Base-by-base conservation (phyloP, 1,140 invertebrate genomes). In the Drosophila hydei region DNA sequence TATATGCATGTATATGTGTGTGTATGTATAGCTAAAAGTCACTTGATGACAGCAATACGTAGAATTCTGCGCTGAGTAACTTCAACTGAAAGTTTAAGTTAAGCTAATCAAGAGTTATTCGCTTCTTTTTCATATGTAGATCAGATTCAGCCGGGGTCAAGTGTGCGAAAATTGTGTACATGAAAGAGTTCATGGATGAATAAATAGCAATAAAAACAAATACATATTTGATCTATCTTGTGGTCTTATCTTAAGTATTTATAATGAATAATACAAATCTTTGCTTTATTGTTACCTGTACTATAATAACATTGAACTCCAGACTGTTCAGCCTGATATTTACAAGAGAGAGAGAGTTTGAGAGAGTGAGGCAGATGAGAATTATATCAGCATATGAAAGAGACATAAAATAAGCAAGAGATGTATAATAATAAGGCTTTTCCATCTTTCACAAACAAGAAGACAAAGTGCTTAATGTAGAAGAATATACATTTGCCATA, bases 41-140 rank as follows among this genome's bases (percentile, higher is more conserved):
- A 69, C 25, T 60, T 69, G 58, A 69, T 69, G 59, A 38, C 33
- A 33, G 36, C 16, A 60, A 60, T 60, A 68, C 56, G 55, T 25
- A 56, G 64, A 68, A 60, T 60, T 68, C 14, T 25, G 27, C 36
- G 36, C 21, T 18, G 55, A 18, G 27, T 19, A 38, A 60, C 38
- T 58, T 68, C 23, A 51, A 18, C 54, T 25, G 30, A 9, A 33
- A 55, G 51, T 55, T 30, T 18, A 63, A 55, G 52, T 55, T 16
- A 55, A 40, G 21, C 19, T 25, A 40, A 52, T 43, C 18, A 63
- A 42, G 8, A 23, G 18, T 11, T 33, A 3, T 12, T 33, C 11
- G 9, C 11, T 33, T 1, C 12, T 33, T 42, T 36, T 51, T 5
- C 16, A 23, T 21, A 14, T 40, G 19, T 55, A 12, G 23, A 38